phyloP scores from a whole-genome alignment of 2,113 vertebrate genomes.

The Ceuthmochares aereus region DNA sequence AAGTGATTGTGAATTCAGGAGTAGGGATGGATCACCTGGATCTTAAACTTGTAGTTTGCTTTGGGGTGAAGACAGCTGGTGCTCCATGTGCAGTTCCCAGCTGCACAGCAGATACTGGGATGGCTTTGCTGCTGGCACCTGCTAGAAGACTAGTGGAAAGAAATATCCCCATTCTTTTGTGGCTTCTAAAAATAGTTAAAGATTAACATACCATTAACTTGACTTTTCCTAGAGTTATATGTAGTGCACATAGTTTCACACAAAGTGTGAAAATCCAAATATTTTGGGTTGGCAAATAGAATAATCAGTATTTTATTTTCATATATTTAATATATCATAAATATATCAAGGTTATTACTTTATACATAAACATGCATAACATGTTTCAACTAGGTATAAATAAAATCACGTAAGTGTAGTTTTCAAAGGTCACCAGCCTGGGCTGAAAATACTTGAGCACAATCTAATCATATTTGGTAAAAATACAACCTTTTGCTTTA shows the following conservation, averaged over 20 bases:
- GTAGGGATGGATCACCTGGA: conserved; percentile 80
- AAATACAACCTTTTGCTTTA: background rate
- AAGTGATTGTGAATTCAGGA: conserved; percentile 75
- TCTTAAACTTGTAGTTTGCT: conserved; percentile 72
- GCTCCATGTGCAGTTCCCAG: conserved; percentile 71
- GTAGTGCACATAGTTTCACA: background rate
- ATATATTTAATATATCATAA: background rate
- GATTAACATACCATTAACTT: background rate
- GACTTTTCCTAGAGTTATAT: background rate
- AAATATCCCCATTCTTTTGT: conserved; percentile 17
- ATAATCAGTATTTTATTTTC: background rate
- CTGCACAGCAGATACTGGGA: conserved; percentile 78
- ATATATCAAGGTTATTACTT: background rate
- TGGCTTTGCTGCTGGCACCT: conserved; percentile 80
- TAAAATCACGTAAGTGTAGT: background rate
- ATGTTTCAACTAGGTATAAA: background rate
- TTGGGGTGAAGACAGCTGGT: conserved; percentile 77
- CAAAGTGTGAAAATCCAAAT: background rate
- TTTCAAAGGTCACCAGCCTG: background rate
- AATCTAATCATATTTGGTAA: background rate
- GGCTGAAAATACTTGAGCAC: background rate
- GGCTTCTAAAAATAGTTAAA: background rate
- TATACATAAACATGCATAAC: background rate
- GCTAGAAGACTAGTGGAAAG: conserved; percentile 78
- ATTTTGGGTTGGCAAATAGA: background rate